A percentile compares a stretch with the other conserved stretches of the same genome.
Evolutionary conservation across 2,888 invertebrate species (phyloP).

Genomic region (Archips crataeganus): DNA sequence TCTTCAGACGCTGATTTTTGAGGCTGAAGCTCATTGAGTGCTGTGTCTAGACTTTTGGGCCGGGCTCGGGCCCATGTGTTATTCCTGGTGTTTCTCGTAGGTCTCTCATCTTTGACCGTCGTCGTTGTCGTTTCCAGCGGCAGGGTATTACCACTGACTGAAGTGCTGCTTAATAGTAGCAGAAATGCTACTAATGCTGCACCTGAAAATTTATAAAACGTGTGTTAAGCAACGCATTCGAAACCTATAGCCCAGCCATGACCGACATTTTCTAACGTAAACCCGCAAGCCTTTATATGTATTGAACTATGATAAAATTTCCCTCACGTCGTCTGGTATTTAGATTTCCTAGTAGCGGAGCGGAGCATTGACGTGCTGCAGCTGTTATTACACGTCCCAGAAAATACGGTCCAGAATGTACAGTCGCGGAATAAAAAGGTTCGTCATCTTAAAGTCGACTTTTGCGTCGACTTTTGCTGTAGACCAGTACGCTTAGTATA

Average conservation of each 20-base stretch:
- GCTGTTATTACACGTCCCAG: too few relatives aligned
- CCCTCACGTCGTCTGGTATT: not conserved
- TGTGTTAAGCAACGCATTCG: not conserved
- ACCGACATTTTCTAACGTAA: too few relatives aligned
- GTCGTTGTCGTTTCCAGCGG: conserved; percentile 66
- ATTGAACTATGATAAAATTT: not conserved
- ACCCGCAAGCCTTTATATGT: too few relatives aligned
- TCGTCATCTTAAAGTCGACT: too few relatives aligned
- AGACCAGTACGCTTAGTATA: too few relatives aligned
- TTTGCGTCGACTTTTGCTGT: too few relatives aligned
- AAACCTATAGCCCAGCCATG: too few relatives aligned
- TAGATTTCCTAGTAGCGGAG: not conserved
- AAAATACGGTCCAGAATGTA: too few relatives aligned
- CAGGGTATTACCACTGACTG: conserved; percentile 67
- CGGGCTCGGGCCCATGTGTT: conserved; percentile 63
- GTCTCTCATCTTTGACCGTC: conserved; percentile 63
- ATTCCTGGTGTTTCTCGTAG: conserved; percentile 55
- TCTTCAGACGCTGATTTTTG: conserved; percentile 77
- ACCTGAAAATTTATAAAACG: conserved; percentile 64
- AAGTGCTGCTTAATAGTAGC: conserved; percentile 75
- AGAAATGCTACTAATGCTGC: conserved; percentile 78
- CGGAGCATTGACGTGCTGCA: too few relatives aligned
- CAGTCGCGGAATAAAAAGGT: too few relatives aligned
- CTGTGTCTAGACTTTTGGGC: conserved; percentile 67
- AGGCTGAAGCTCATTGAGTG: conserved; percentile 74